These are phyloP conservation scores for Talpa occidentalis DNA, from an alignment of 2,113 vertebrate species.

Conservation along the genomic window DNA sequence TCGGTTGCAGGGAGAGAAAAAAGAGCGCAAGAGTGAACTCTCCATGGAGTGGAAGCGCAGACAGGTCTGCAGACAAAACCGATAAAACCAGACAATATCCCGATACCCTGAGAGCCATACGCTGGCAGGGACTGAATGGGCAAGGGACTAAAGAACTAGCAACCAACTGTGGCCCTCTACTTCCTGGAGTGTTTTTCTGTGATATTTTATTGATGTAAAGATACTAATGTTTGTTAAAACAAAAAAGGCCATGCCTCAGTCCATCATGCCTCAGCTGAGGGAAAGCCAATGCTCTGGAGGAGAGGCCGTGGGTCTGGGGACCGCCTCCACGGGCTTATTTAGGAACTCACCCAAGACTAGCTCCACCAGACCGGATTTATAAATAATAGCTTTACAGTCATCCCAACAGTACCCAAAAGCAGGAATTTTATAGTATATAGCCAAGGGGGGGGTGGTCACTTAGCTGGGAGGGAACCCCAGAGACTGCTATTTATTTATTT, in stretches of 20 bases:
- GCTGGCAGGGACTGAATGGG: rapidly evolving
- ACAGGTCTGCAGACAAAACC: background rate
- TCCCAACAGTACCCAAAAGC: background rate
- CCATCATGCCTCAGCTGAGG: background rate
- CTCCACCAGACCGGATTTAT: background rate
- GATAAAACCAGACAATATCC: background rate
- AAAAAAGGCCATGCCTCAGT: background rate
- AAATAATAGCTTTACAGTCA: background rate
- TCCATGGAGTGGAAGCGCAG: too few relatives aligned
- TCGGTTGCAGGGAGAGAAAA: background rate
- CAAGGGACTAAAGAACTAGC: background rate
- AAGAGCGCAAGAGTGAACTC: background rate
- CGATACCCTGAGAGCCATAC: background rate
- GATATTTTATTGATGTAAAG: background rate
- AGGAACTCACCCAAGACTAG: background rate
- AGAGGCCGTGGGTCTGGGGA: background rate
- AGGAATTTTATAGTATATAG: background rate
- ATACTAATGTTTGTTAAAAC: background rate
- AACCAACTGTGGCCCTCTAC: background rate
- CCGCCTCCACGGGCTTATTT: background rate
- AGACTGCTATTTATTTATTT: rapidly evolving
- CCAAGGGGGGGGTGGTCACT: background rate
- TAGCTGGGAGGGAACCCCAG: background rate
- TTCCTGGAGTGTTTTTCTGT: background rate
- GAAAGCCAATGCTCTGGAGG: background rate